These are phyloP conservation scores for Ectropis grisescens DNA, from an alignment of 1,140 invertebrate genomes.

Conservation along the genomic window DNA sequence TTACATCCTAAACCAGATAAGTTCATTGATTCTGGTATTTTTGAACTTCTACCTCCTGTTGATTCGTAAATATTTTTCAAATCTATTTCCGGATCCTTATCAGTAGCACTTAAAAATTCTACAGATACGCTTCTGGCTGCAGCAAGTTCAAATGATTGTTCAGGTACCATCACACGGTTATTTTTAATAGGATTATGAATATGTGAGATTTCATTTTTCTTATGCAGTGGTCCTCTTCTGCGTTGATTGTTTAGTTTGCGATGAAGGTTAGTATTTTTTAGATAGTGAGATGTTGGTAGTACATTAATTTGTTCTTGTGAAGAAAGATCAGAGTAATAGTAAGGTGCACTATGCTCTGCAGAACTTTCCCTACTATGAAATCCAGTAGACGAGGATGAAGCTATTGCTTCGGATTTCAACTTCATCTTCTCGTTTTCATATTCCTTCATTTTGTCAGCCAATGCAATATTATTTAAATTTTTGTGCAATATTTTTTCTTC, in stretches of 20 bases:
- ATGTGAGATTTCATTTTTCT: conserved; percentile 81
- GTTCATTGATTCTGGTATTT: conserved; percentile 67
- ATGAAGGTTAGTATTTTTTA: conserved; percentile 65
- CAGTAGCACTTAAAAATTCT: conserved; percentile 76
- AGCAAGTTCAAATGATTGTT: conserved; percentile 71
- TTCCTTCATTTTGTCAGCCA: conserved; percentile 59
- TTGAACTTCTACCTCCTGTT: conserved; percentile 73
- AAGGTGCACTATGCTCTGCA: conserved; percentile 78
- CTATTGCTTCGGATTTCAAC: conserved; percentile 36
- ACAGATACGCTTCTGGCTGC: conserved; percentile 76
- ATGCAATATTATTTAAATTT: conserved; percentile 49
- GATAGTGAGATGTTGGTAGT: conserved; percentile 48
- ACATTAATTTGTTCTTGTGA: conserved; percentile 67
- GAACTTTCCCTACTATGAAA: conserved; percentile 69
- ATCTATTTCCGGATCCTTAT: conserved; percentile 79
- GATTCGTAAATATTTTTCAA: conserved; percentile 84
- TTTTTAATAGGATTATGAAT: conserved; percentile 83
- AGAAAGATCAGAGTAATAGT: conserved; percentile 89
- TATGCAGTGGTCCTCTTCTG: conserved; percentile 64
- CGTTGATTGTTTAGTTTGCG: conserved; percentile 80
- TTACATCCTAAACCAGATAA: conserved; percentile 64
- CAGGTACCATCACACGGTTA: conserved; percentile 40
- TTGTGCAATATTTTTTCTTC: conserved; percentile 47
- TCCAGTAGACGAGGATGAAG: conserved; percentile 40
- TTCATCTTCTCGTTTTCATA: conserved; percentile 51